Percentiles rank a stretch among this genome's conserved stretches.
These are phyloP conservation scores for Basileuterus tristriatus DNA, from an alignment of 2,797 vertebrate species.

Conservation along the genomic window DNA sequence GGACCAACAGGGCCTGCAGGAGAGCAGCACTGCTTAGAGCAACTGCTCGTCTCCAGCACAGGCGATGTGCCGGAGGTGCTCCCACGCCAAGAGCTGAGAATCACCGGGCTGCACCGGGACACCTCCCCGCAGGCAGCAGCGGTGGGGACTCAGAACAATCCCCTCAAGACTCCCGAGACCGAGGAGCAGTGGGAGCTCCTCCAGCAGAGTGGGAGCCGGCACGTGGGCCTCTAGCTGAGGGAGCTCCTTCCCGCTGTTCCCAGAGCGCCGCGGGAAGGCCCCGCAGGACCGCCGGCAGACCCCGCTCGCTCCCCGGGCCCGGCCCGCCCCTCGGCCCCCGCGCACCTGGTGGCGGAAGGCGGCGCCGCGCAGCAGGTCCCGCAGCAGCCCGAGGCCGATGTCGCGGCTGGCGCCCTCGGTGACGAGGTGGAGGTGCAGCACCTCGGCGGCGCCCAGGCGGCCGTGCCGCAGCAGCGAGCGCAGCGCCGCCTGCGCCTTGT, in stretches of 20 bases:
- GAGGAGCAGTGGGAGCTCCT: fast-evolving
- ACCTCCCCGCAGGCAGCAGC: not conserved
- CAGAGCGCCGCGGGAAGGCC: not conserved
- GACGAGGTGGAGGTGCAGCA: constrained; percentile 90
- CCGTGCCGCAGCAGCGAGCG: constrained; percentile 86
- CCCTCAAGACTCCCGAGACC: fast-evolving
- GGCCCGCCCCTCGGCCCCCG: not conserved
- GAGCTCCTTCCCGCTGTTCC: fast-evolving
- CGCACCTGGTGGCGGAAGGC: constrained; percentile 88
- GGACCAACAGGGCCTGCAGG: fast-evolving
- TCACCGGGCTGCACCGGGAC: fast-evolving
- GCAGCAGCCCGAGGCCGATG: constrained; percentile 80
- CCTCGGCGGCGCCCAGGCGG: constrained; percentile 81
- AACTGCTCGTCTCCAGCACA: not conserved
- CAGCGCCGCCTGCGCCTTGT: constrained; percentile 87
- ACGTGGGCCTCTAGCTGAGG: fast-evolving
- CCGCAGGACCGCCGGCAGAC: not conserved
- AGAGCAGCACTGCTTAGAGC: not conserved
- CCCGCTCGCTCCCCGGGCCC: not conserved
- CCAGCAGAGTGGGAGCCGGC: not conserved
- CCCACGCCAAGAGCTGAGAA: not conserved
- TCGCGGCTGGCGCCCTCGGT: constrained; percentile 84
- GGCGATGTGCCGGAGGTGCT: fast-evolving
- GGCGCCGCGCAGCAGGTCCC: constrained; percentile 79
- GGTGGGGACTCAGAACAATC: fast-evolving